Evolutionary conservation across 2,797 vertebrate species (phyloP).

Genomic region (Merluccius polli): DNA sequence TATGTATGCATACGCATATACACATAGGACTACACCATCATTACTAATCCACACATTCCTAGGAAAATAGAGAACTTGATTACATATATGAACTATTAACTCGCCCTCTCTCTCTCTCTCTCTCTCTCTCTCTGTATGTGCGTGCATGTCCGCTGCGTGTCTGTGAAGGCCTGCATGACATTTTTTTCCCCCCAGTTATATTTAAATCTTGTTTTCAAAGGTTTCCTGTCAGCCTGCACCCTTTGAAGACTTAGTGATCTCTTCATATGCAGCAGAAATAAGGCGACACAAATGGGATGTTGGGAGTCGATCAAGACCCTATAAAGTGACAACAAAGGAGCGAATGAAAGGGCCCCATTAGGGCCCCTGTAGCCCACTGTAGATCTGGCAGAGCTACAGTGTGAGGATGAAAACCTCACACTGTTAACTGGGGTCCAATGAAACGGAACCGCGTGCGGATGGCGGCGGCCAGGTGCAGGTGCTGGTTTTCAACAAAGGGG

Average conservation of each 20-base stretch:
- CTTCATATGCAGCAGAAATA: neutral
- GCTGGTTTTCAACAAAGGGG: neutral
- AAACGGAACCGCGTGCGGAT: constrained; percentile 34
- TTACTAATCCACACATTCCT: constrained; percentile 24
- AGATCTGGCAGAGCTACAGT: constrained; percentile 15
- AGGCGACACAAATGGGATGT: constrained; percentile 23
- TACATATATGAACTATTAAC: neutral
- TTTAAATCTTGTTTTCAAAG: neutral
- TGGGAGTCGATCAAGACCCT: constrained; percentile 39
- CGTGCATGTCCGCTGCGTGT: neutral
- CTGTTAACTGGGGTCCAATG: constrained; percentile 44
- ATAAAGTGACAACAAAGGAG: neutral
- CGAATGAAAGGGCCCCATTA: constrained; percentile 38
- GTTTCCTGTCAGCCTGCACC: neutral
- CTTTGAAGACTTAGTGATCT: neutral
- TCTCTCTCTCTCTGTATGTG: neutral
- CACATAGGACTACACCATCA: constrained; percentile 23
- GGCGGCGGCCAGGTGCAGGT: constrained; percentile 42
- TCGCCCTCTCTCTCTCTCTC: neutral
- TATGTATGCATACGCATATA: constrained; percentile 29
- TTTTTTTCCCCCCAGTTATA: neutral
- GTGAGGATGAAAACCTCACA: constrained; percentile 28
- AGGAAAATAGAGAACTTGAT: neutral
- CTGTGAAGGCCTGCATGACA: neutral
- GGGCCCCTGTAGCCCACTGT: constrained; percentile 17